These are phyloP conservation scores for Heliconius ethilla DNA, from an alignment of 2,888 invertebrate species.

Conservation along the genomic window DNA sequence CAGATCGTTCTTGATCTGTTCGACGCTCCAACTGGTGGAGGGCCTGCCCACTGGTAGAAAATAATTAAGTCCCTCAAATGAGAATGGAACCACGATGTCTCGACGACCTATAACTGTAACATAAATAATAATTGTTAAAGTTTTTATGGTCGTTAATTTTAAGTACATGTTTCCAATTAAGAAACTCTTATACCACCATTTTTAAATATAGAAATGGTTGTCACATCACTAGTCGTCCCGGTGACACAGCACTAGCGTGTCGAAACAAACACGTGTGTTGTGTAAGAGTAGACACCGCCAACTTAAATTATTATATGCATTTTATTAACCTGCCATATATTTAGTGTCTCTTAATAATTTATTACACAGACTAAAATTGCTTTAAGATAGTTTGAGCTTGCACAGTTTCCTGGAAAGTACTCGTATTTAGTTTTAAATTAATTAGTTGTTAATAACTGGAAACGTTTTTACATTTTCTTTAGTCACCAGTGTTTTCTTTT, in stretches of 20 bases:
- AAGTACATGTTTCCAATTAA: too few relatives aligned
- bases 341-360: conserved; percentile 1
- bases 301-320: conserved; percentile 38
- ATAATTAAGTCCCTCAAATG: too few relatives aligned
- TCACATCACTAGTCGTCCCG: conserved; percentile 44
- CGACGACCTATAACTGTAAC: too few relatives aligned
- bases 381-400: neutral
- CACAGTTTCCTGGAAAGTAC: neutral
- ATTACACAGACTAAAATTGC: neutral
- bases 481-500: too few relatives aligned
- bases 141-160: too few relatives aligned
- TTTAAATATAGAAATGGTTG: neutral
- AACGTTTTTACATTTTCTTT: too few relatives aligned
- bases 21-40: too few relatives aligned
- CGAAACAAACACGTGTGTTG: conserved; percentile 51
- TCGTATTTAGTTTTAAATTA: neutral
- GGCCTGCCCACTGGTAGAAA: too few relatives aligned
- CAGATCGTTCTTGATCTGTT: too few relatives aligned
- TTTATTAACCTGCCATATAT: conserved; percentile 28
- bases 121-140: too few relatives aligned
- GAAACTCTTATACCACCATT: too few relatives aligned
- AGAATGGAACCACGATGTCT: too few relatives aligned
- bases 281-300: conserved; percentile 43
- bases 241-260: conserved; percentile 47
- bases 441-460: neutral